Evolutionary conservation across 2,888 invertebrate species (phyloP).

Genomic region (Leptogaster cylindrica): DNA sequence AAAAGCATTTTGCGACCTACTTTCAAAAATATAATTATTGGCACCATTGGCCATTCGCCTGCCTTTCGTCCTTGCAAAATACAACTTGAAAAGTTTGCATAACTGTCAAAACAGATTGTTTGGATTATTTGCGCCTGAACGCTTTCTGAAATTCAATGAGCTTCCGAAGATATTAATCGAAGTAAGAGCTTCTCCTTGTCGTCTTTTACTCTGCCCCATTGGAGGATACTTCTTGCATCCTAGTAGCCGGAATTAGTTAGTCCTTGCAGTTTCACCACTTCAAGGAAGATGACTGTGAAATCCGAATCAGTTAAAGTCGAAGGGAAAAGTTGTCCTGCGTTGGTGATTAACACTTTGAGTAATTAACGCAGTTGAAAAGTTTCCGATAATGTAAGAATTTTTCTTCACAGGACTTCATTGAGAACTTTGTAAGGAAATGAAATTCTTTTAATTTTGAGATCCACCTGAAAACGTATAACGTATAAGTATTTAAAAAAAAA

Average conservation of each 20-base stretch:
- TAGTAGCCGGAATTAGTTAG: background rate
- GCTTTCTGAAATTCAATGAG: conserved; percentile 34
- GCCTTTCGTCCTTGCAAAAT: no score
- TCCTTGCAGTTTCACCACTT: background rate
- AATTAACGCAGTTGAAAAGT: conserved; percentile 19
- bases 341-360: background rate
- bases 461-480: background rate
- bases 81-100: conserved; percentile 33
- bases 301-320: conserved; percentile 8
- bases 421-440: no score
- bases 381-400: background rate
- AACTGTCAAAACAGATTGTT: conserved; percentile 40
- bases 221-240: background rate
- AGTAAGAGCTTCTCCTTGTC: conserved; percentile 23
- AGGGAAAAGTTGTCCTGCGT: background rate
- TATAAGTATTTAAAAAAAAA: no score
- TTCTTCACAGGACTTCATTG: background rate
- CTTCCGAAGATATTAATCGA: conserved; percentile 30
- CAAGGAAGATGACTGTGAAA: background rate
- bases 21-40: no score
- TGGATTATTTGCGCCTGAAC: conserved; percentile 29
- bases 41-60: no score
- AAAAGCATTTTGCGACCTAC: no score
- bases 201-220: background rate
- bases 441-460: background rate